Base-by-base conservation (phyloP, 37 sponge, comb jelly and placozoan species). In the Ephydatia muelleri region DNA sequence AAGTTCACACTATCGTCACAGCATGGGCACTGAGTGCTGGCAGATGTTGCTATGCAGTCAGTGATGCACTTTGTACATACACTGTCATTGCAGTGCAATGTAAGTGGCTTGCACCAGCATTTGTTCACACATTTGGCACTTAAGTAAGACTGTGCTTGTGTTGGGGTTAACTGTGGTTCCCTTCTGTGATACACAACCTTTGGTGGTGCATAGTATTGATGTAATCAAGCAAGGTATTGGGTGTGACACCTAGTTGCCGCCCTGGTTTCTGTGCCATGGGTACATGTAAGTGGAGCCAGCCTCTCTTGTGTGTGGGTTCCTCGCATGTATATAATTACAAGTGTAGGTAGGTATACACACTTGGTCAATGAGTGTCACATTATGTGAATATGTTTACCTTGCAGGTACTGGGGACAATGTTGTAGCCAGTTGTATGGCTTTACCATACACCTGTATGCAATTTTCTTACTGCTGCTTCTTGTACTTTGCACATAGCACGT, bases 381-480 rank as follows among this genome's bases (percentile, higher is more conserved):
- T n/a, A n/a, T n/a, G n/a, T 43, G 47, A 43, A 43, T 57, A 57
- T 57, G 6, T 57, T 11, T 57, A 57, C 19, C 57, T 57, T 57
- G 57, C 57, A 57, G 57, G 57, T 57, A 57, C 57, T 57, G 57
- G 57, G n/a, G 57, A 57, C 57, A 57, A 57, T 57, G 57, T 57
- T 57, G 57, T 43, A 43, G 47, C 47, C 47, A 43, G 47, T 43
- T 43, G 47, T 43, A 43, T 43, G 47, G 47, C 47, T 43, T 43
- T 43, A 43, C 47, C 47, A 43, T 43, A 43, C 47, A 43, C 47
- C 47, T 43, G 47, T 11, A 43, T 43, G 47, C 47, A 43, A 43
- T 43, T 43, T 43, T 43, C 47, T 43, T 57, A 57, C 16, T 57
- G 19, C 6, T 57, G 57, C 57, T 57, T 57, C 57, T 57, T 57